These are phyloP conservation scores for Ascaphus truei DNA, from an alignment of 2,113 vertebrate species.

Conservation along the genomic window DNA sequence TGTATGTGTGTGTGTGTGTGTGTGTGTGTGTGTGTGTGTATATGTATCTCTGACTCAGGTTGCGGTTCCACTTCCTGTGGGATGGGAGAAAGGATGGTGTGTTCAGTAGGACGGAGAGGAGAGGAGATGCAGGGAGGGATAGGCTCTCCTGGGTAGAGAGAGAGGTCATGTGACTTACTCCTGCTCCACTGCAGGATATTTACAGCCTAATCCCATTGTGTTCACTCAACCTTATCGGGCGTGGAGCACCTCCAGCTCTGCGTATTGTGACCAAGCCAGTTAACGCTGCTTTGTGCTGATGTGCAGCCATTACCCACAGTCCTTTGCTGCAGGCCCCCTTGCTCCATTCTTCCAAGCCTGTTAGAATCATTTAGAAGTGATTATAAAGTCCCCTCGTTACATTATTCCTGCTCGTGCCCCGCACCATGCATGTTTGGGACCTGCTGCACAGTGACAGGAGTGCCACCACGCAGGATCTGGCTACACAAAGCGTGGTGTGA, in stretches of 20 bases:
- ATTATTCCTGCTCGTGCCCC: background rate
- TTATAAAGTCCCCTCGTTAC: background rate
- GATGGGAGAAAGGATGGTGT: background rate
- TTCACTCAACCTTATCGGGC: conserved; percentile 29
- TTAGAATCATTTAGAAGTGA: no score
- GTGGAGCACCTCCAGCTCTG: conserved; percentile 23
- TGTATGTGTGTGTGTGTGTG: no score
- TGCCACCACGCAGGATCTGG: no score
- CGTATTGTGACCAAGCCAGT: conserved; percentile 11
- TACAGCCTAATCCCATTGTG: conserved; percentile 31
- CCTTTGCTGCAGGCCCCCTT: no score
- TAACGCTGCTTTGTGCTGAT: conserved; percentile 13
- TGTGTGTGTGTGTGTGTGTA: no score
- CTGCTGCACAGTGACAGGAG: no score
- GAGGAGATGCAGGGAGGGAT: background rate
- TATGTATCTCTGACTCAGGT: no score
- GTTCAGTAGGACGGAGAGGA: no score
- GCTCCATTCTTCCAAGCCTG: no score
- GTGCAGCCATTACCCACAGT: background rate
- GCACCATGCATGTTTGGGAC: no score
- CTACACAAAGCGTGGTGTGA: no score
- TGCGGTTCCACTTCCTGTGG: no score
- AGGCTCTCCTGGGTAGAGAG: background rate
- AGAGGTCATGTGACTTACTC: conserved; percentile 2
- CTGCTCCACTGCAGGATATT: conserved; percentile 9